Evolutionary conservation across 2,797 vertebrate genomes (phyloP).

Genomic region (Mormyrops boulengeri): DNA sequence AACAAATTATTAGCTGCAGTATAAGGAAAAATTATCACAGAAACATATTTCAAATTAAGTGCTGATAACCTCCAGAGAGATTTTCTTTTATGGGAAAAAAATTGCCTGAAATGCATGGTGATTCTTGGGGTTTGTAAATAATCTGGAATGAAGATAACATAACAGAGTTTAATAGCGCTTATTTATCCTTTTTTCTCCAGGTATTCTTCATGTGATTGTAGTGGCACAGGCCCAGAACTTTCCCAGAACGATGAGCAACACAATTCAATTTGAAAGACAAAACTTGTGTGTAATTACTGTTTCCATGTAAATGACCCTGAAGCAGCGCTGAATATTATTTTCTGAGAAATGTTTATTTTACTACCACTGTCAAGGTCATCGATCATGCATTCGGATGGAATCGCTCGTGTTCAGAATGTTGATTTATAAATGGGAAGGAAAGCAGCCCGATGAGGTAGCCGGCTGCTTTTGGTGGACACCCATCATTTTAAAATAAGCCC

Average conservation of each 20-base stretch:
- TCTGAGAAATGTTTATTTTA: constrained; percentile 14
- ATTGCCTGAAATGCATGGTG: neutral
- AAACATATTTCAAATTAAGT: constrained; percentile 18
- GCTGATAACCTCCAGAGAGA: neutral
- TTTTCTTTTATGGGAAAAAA: neutral
- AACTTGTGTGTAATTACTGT: neutral
- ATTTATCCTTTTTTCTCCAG: neutral
- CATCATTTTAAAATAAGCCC: constrained; percentile 17
- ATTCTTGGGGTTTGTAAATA: neutral
- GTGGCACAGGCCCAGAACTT: neutral
- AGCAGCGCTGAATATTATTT: constrained; percentile 15
- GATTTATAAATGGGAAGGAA: constrained; percentile 21
- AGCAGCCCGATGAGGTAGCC: neutral
- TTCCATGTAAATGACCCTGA: constrained; percentile 15
- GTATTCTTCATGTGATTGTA: neutral
- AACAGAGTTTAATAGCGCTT: neutral
- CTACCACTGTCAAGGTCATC: neutral
- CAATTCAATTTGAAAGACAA: neutral
- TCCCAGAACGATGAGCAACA: neutral
- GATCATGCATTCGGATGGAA: neutral
- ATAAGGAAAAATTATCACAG: neutral
- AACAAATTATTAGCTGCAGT: constrained; percentile 8
- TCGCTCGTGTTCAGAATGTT: constrained; percentile 14
- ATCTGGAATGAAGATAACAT: neutral
- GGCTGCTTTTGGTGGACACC: constrained; percentile 18